Base-by-base conservation (phyloP, 2,888 invertebrate genomes). In the Amiota mariae region DNA sequence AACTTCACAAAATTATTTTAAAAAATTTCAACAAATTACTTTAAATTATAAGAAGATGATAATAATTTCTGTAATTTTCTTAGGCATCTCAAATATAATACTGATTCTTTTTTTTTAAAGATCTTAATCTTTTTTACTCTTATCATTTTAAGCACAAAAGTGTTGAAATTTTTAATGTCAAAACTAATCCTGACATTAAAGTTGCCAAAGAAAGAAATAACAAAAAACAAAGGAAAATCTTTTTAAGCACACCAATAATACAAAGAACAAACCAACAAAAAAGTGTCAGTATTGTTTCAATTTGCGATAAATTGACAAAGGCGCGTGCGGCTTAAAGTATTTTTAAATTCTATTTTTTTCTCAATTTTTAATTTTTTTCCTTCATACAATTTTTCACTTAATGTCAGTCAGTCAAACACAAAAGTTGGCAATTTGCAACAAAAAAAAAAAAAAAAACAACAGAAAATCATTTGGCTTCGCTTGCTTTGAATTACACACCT, bases 131-230 rank as follows among this genome's bases (percentile, higher is more conserved):
- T 68, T 67, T 24, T 66, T n/a, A 13, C 47, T 68, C 47, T 48
- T 18, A 20, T 15, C 24, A 15, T 24, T 10, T 47, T 66, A 48
- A 51, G 11, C 63, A 2, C 9, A 63, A 63, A 63, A 61, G 78
- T 76, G 78, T 78, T 78, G 79, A 82, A 79, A 80, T 80, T 76
- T 76, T 82, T 84, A 86, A 85, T 83, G 86, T 79, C 84, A 84
- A 36, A 77, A 70, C 78, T 80, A 77, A 75, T 77, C 76, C 71
- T 81, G 85, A 83, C 82, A 80, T 80, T 80, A 77, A 61, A 70
- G 51, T 59, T 56, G 36, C 36, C 68, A 70, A 61, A 47, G 20
- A 36, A 36, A 36, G 36, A 36, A 36, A 36, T 36, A 2, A 36
- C 6, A 36, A 36, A 9, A 70, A 61, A 6, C 47, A 72, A n/a